phyloP scores from a whole-genome alignment of 2,797 vertebrate genomes.

The Chelon labrosus region DNA sequence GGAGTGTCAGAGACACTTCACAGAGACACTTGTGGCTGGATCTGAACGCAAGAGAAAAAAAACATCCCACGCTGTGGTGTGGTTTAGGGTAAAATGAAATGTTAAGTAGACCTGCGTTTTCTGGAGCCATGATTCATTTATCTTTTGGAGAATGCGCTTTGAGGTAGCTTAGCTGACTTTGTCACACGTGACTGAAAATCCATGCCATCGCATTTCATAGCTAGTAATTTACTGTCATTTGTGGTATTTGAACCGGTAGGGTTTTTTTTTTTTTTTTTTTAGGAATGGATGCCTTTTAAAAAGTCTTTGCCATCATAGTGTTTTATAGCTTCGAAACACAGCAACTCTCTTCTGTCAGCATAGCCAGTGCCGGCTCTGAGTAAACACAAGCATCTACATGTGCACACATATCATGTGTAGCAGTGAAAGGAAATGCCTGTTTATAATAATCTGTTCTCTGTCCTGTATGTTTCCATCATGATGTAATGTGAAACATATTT shows the following conservation, averaged over 20 bases:
- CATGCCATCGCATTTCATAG: not conserved
- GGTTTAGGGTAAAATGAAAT: conserved; percentile 14
- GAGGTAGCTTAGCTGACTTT: not conserved
- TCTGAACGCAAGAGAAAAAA: conserved; percentile 6
- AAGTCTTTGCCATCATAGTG: not conserved
- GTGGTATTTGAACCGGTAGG: not conserved
- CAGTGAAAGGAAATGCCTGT: conserved; percentile 8
- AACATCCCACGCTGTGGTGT: conserved; percentile 8
- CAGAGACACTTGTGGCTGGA: not conserved
- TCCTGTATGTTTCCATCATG: conserved; percentile 20
- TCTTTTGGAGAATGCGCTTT: not conserved
- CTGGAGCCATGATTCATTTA: conserved; percentile 3
- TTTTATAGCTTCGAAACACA: not conserved
- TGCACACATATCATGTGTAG: not conserved
- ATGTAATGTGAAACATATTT: not conserved
- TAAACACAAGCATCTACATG: not conserved
- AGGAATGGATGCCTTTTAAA: not conserved
- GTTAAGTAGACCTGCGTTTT: not conserved
- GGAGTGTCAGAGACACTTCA: too few relatives aligned
- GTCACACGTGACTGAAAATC: not conserved
- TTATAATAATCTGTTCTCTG: conserved; percentile 16
- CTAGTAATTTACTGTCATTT: not conserved
- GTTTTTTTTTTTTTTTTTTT: not conserved
- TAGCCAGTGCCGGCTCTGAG: not conserved
- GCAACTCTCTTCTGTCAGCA: not conserved